Conservation (phyloP, 1,140 invertebrate genomes). For the Dendroctonus ponderosae region DNA sequence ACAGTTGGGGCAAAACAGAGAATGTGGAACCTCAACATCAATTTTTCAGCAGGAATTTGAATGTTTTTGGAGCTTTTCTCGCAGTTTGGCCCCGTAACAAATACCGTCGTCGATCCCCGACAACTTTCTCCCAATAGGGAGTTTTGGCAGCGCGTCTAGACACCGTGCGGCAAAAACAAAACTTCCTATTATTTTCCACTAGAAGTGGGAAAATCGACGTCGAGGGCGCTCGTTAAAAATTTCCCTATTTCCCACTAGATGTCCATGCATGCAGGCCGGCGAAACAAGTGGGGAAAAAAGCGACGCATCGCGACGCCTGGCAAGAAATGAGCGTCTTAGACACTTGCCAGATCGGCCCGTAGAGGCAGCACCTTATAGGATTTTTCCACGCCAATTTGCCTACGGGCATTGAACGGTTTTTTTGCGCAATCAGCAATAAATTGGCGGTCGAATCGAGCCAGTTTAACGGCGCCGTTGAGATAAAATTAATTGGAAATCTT, state of each 20-base stretch:
- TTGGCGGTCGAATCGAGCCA: no score
- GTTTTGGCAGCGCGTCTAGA: neutral
- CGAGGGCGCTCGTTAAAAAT: slow-evolving; percentile 11
- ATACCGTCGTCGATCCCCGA: no score
- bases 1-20: no score
- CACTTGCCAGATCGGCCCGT: neutral
- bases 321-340: slow-evolving; percentile 25
- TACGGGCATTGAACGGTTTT: no score
- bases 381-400: neutral
- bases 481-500: neutral
- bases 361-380: slow-evolving; percentile 22
- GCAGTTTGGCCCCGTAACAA: no score
- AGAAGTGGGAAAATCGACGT: slow-evolving; percentile 7
- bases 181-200: slow-evolving; percentile 14
- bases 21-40: no score
- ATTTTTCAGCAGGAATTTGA: no score
- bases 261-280: slow-evolving; percentile 18
- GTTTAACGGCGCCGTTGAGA: no score
- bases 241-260: slow-evolving; percentile 23
- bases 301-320: slow-evolving; percentile 24
- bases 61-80: no score
- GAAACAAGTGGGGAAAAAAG: slow-evolving; percentile 15
- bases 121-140: no score
- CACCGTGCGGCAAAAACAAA: slow-evolving; percentile 5
- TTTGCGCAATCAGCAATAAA: no score